Percentiles rank a stretch among this genome's conserved stretches.
Conservation (phyloP, 2,113 vertebrate species). For the Bambusicola thoracicus region DNA sequence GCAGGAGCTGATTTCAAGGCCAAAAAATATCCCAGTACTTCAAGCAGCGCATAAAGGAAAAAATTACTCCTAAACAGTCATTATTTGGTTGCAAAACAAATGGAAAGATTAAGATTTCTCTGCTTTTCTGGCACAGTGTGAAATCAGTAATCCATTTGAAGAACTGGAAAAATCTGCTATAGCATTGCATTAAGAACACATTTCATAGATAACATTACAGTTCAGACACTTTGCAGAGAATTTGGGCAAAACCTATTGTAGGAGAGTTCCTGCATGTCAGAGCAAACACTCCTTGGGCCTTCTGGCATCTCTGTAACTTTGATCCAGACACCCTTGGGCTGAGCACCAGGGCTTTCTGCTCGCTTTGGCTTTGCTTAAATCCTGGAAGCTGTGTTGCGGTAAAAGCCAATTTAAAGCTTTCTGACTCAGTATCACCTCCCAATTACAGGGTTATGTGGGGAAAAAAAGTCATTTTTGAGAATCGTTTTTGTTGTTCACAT, state of each 20-base stretch:
- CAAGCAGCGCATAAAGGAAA: not conserved
- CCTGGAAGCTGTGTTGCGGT: not conserved
- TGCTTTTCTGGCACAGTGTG: not conserved
- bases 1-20: not conserved
- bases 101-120: not conserved
- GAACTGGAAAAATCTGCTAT: not conserved
- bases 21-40: not conserved
- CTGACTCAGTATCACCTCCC: not conserved
- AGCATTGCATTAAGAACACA: not conserved
- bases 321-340: not conserved
- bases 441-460: not conserved
- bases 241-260: not conserved
- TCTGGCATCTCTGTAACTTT: not conserved
- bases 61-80: not conserved
- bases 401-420: not conserved
- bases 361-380: not conserved
- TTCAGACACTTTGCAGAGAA: not conserved
- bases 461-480: not conserved
- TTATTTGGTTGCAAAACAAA: constrained; percentile 19
- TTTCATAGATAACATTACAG: not conserved
- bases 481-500: not conserved
- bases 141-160: constrained; percentile 23
- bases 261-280: not conserved
- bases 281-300: not conserved
- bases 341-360: not conserved